These are phyloP conservation scores for Brachyhypopomus gauderio DNA, from an alignment of 2,113 vertebrate genomes.

Conservation along the genomic window DNA sequence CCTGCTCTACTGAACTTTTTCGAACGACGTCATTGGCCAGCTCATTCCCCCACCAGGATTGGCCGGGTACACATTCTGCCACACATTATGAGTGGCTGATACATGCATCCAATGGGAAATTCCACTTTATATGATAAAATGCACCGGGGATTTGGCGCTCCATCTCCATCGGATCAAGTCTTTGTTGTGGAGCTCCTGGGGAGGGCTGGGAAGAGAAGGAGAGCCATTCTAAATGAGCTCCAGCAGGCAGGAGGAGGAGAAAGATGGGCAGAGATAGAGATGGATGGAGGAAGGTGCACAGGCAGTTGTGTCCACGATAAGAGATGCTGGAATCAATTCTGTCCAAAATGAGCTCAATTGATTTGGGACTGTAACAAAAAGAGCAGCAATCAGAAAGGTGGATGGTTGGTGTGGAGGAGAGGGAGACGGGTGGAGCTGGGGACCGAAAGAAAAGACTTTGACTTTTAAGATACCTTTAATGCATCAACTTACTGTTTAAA, in stretches of 20 bases:
- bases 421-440: too few species aligned
- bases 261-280: conserved; percentile 44
- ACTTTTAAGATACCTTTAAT: neutral
- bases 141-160: conserved; percentile 53
- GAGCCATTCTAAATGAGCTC: conserved; percentile 61
- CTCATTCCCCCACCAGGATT: conserved; percentile 12
- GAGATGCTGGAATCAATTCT: conserved; percentile 68
- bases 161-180: conserved; percentile 64
- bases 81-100: conserved; percentile 5
- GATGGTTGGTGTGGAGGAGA: conserved; percentile 24
- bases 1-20: neutral
- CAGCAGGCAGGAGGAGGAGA: conserved; percentile 44
- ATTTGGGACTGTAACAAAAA: conserved; percentile 67
- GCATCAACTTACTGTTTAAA: conserved; percentile 13
- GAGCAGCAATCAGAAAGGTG: conserved; percentile 52
- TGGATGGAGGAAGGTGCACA: conserved; percentile 37
- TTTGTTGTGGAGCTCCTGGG: conserved; percentile 56
- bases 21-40: neutral
- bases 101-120: conserved; percentile 46
- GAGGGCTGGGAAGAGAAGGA: conserved; percentile 39
- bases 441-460: conserved; percentile 40
- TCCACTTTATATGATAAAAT: conserved; percentile 57
- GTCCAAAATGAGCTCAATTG: conserved; percentile 70
- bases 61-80: neutral
- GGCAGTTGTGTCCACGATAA: conserved; percentile 60